Conservation (phyloP, 2,888 invertebrate genomes). For the Pristionchus arcanus region DNA sequence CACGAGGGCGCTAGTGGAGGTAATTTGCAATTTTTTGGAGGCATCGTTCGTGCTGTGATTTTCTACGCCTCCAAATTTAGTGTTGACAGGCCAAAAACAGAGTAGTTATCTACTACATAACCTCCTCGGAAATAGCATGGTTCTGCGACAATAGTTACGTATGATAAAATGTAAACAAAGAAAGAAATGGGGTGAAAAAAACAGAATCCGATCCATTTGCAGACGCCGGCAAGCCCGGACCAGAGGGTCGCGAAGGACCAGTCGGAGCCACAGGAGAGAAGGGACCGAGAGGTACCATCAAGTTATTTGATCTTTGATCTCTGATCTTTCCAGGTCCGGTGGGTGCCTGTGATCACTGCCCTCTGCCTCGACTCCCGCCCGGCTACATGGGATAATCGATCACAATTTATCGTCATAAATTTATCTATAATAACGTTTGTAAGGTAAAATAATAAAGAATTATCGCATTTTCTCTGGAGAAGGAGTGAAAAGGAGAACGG, state of each 20-base stretch:
- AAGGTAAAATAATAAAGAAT: too few relatives aligned
- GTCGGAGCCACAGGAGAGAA: slow-evolving; percentile 62
- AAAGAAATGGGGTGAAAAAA: too few relatives aligned
- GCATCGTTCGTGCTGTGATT: too few relatives aligned
- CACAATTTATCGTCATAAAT: background rate
- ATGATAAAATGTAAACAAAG: too few relatives aligned
- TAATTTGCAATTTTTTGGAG: background rate
- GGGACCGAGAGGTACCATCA: slow-evolving; percentile 57
- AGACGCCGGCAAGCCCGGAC: slow-evolving; percentile 63
- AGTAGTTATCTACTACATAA: too few relatives aligned
- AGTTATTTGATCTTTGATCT: background rate
- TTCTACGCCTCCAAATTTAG: too few relatives aligned
- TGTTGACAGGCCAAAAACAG: too few relatives aligned
- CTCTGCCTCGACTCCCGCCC: slow-evolving; percentile 67
- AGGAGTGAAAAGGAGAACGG: too few relatives aligned
- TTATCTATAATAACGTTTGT: background rate
- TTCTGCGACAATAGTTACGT: too few relatives aligned
- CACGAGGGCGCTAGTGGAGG: slow-evolving; percentile 57
- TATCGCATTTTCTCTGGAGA: too few relatives aligned
- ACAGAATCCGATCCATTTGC: background rate
- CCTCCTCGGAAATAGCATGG: too few relatives aligned
- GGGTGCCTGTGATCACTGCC: slow-evolving; percentile 68
- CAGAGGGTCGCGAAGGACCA: slow-evolving; percentile 65
- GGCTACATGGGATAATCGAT: slow-evolving; percentile 60
- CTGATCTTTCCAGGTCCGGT: slow-evolving; percentile 59